Evolutionary conservation across 2,888 invertebrate species (phyloP), one percentile per base, ranked within the genome.

Genomic region (Octonoba sinensis): DNA sequence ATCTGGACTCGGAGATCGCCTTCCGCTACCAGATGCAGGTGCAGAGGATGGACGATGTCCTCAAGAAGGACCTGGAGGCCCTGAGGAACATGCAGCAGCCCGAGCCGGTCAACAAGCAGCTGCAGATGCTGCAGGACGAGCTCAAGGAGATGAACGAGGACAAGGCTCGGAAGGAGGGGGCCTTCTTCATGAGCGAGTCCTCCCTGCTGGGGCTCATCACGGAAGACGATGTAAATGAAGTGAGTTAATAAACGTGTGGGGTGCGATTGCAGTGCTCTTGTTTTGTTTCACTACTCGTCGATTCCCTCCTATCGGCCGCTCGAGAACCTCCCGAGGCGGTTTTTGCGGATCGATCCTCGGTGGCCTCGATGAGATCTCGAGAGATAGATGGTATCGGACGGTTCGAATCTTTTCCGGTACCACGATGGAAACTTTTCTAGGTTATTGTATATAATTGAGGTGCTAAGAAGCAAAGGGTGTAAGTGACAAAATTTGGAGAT

Each of bases 21-120:
- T 82, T 64, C 13, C 66, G 84, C 16, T 84, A 77, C 46, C 77
- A 77, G 4, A 77, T 84, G 65, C 44, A 71, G 44, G 20, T 59
- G 16, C 65, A 56, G 6, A 73, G 69, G 27, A 69, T 84, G 27
- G 84, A 84, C 16, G 77, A 81, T 13, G 54, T 77, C 0, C 60
- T 84, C 36, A 77, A 70, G 49, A 84, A 82, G 46, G 84, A 84
- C 51, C 51, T 62, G 56, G 77, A 84, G 22, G 54, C 49, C 11
- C 57, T 84, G 4, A 65, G 65, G 46, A 60, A 71, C 12, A 82
- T 84, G 84, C 57, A 65, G 12, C 84, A 84, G 36, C 84, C 84
- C 2, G 73, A 84, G 2, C 59, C 82, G n/a, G 84, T 84, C 0
- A 82, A 72, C 22, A 49, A 77, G 16, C 84, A 84, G 16, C 57